Base-by-base conservation (phyloP, 2,113 vertebrate genomes). In the Clarias batrachus region DNA sequence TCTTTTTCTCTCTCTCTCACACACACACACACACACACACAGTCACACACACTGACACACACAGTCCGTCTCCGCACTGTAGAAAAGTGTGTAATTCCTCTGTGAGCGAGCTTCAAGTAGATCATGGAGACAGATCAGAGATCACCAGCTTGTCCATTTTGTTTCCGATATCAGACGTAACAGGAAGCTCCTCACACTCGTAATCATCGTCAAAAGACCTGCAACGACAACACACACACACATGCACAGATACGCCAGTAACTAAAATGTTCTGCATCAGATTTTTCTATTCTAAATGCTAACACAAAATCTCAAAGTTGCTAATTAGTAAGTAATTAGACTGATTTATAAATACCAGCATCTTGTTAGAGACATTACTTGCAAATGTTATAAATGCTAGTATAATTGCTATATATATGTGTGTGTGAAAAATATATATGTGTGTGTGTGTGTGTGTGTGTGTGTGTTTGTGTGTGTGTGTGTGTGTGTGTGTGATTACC, bases 201-300 rank as follows among this genome's bases (percentile, higher is more conserved):
- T 97, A 98, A 92, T 97, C 97, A 23, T 99, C 98, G 84, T 99
- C 98, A 92, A 98, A 98, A 13, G 97, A 97, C 93, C 98, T 99
- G 94, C 23, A 89, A 93, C 91, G 90, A 93, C 92, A 90, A 93
- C 52, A 93, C 94, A 41, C 33, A 54, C 62, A 68, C 52, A 80
- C 57, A 59, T 13, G 14, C 57, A 52, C 48, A 82, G 27, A 68
- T 12, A 73, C 37, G 66, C 57, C 13, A 30, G 30, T 78, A 54
- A 82, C 54, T 25, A 82, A 10, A 54, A n/a, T 65, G 77, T 5
- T 48, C 30, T 41, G 76, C 4, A 2, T 78, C 13, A 78, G n/a
- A 27, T 54, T 27, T 77, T 25, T 66, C n/a, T 6, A 37, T 33
- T 66, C 30, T 16, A 19, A 70, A 70, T 33, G 65, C 14, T 30